Evolutionary conservation across 2,797 vertebrate genomes (phyloP), one percentile per base, ranked within the genome.

Genomic region (Sebastiscus albofasciatus): DNA sequence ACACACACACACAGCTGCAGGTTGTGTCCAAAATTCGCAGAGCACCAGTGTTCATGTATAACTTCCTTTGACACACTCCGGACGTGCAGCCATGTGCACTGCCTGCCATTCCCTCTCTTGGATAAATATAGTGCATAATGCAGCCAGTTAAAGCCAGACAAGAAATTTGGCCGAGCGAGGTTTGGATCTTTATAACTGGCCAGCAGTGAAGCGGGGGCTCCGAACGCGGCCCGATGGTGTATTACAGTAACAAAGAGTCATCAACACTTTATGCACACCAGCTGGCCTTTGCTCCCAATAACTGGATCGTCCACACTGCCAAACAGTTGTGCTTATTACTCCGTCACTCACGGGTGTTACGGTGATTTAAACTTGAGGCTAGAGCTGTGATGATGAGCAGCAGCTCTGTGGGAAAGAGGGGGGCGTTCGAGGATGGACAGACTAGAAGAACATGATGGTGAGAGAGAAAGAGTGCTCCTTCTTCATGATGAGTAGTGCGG

Each of bases 1-100:
- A 39, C 11, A 52, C 42, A 46, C 42, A 65, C 58, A 80, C 66
- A 85, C 68, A 84, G 22, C 82, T 34, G 72, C 62, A 74, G 54
- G 73, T 62, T 83, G 83, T 73, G 36, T 83, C 56, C 61, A 68
- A 70, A 65, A 49, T 52, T 74, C 4, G 11, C 75, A 58, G 59
- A 59, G 61, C 27, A 52, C 72, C 91, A 93, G 81, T 80, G 81
- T 91, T 93, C 85, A 75, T 93, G 91, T 93, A 94, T 92, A 95
- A 96, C 95, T 96, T 96, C 90, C 93, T 94, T 94, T 95, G 95
- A 96, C 93, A 94, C 87, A 69, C 83, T 80, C 85, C 34, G 87
- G 83, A 81, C 31, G 18, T 77, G 78, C 83, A 67, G 87, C 80
- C 72, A 55, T 65, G 67, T 24, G 29, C 78, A 2, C 72, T 20